phyloP scores from a whole-genome alignment of 2,888 invertebrate species.

The Trissolcus japonicus region DNA sequence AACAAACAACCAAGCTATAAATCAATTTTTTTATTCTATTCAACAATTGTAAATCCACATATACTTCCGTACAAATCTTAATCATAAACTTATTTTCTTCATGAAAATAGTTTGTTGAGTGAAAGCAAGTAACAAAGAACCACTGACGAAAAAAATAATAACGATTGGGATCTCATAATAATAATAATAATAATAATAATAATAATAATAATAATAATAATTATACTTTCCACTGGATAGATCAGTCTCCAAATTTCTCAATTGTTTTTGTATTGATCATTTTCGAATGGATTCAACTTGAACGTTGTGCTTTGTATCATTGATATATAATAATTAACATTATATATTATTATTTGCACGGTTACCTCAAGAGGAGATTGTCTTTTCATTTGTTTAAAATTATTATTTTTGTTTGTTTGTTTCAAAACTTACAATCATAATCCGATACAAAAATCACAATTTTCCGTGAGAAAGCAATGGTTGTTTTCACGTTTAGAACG shows the following conservation, averaged over 20 bases:
- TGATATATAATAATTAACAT: not conserved
- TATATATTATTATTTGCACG: not conserved
- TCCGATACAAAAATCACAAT: conserved; percentile 23
- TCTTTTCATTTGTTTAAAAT: too few species aligned
- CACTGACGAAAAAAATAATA: conserved; percentile 6
- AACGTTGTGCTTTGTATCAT: not conserved
- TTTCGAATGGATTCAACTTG: not conserved
- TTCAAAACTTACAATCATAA: conserved; percentile 2
- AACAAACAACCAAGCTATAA: conserved; percentile 14
- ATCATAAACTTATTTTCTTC: conserved; percentile 11
- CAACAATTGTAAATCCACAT: conserved; percentile 18
- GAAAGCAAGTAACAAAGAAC: conserved; percentile 5
- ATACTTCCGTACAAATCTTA: conserved; percentile 6
- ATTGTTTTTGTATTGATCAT: conserved; percentile 5
- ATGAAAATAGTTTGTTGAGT: conserved; percentile 7
- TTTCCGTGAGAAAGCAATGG: not conserved
- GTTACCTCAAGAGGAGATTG: not conserved
- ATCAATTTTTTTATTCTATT: conserved; percentile 25
- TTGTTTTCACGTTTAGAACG: conserved; percentile 1
- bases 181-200: too few species aligned
- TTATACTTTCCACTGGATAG: conserved; percentile 1
- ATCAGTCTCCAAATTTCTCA: conserved; percentile 10
- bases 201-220: not conserved
- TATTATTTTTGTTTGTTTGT: too few species aligned
- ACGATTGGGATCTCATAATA: not conserved